Percentiles rank a stretch among this genome's conserved stretches.
phyloP scores from a whole-genome alignment of 92 coral and sea anemone genomes.

The Nematostella vectensis region DNA sequence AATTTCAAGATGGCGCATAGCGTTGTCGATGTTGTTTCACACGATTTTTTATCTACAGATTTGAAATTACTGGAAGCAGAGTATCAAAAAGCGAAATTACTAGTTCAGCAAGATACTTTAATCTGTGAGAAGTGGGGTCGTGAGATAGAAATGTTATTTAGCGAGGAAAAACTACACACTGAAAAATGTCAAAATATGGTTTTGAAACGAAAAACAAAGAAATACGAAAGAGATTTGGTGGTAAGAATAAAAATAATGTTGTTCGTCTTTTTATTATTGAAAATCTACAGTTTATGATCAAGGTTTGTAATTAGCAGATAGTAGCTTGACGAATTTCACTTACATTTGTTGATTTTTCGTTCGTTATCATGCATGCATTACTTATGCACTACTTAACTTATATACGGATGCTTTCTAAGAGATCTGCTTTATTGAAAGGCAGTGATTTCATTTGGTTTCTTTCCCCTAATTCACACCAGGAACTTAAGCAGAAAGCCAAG shows the following conservation, averaged over 20 bases:
- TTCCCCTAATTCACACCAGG: no score
- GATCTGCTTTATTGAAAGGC: no score
- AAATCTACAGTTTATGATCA: no score
- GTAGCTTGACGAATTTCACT: no score
- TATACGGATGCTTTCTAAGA: no score
- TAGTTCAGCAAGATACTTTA: slow-evolving; percentile 65
- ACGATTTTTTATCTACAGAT: slow-evolving; percentile 43
- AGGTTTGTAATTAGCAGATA: no score
- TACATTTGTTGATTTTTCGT: no score
- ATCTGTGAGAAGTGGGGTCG: slow-evolving; percentile 53
- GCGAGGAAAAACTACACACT: slow-evolving; percentile 49
- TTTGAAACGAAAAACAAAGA: slow-evolving; percentile 19
- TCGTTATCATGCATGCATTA: no score
- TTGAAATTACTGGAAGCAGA: slow-evolving; percentile 66
- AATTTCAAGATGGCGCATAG: slow-evolving; percentile 62
- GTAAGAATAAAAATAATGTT: background rate
- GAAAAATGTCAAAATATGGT: slow-evolving; percentile 22
- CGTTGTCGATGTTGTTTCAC: slow-evolving; percentile 2
- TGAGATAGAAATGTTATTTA: slow-evolving; percentile 44
- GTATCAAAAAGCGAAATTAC: slow-evolving; percentile 64
- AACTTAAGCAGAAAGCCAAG: no score
- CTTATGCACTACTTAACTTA: no score
- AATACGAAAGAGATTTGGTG: slow-evolving; percentile 13
- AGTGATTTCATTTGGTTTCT: no score
- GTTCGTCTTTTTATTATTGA: no score